Conservation (phyloP, 2,113 vertebrate species). For the Oreocharis arfaki region DNA sequence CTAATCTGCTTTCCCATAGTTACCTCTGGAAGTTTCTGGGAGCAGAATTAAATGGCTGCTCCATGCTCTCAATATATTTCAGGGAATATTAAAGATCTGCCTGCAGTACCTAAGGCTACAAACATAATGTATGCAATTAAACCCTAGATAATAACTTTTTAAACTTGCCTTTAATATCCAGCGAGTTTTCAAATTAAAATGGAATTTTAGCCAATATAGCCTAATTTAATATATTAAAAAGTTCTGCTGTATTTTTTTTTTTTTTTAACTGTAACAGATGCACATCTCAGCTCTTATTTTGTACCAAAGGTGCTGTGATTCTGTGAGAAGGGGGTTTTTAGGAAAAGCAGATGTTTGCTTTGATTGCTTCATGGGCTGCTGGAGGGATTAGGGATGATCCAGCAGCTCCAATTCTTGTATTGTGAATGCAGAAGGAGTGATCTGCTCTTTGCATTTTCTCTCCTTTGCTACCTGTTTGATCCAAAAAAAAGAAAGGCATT, state of each 20-base stretch:
- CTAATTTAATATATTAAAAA: constrained; percentile 7
- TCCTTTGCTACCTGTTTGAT: neutral
- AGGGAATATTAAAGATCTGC: constrained; percentile 26
- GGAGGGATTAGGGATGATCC: neutral
- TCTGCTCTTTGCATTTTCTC: neutral
- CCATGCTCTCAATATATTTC: neutral
- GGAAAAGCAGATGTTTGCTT: neutral
- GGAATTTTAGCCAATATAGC: neutral
- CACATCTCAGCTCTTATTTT: neutral
- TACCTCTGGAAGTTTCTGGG: neutral
- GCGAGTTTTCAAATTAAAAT: constrained; percentile 28
- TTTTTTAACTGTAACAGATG: neutral
- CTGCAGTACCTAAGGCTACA: constrained; percentile 32
- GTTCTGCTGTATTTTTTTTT: neutral
- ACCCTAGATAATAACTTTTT: constrained; percentile 36
- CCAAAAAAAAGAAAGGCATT: neutral
- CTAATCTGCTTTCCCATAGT: neutral
- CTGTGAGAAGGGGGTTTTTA: neutral
- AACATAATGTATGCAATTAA: constrained; percentile 38
- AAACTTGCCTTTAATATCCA: constrained; percentile 25
- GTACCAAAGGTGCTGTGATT: neutral
- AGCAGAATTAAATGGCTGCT: neutral
- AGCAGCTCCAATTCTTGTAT: neutral
- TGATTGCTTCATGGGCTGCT: neutral
- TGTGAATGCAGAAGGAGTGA: neutral